A percentile compares a stretch with the other conserved stretches of the same genome.
phyloP scores from a whole-genome alignment of 2,113 vertebrate species.

The Mormoops blainvillei region DNA sequence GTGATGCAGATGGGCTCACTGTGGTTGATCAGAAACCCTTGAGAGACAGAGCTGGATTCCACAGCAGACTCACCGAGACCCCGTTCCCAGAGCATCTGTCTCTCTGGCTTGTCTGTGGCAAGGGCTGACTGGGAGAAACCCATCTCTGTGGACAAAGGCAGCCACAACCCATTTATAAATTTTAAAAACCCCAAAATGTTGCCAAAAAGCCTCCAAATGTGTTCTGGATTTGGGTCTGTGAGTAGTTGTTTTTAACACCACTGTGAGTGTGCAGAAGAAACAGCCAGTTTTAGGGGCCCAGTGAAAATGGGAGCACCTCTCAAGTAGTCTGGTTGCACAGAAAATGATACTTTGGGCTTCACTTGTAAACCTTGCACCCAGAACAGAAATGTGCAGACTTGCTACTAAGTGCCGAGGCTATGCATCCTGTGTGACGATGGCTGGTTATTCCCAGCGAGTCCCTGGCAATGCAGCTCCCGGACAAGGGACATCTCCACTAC shows the following conservation, averaged over 20 bases:
- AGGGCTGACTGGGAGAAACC: neutral
- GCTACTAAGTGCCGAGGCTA: constrained; percentile 41
- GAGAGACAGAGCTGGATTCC: neutral
- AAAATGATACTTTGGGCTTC: constrained; percentile 71
- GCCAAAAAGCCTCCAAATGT: constrained; percentile 42
- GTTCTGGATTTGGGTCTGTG: neutral
- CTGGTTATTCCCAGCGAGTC: constrained; percentile 15
- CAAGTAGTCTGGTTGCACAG: constrained; percentile 59
- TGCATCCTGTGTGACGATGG: constrained; percentile 27
- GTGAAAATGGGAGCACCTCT: constrained; percentile 60
- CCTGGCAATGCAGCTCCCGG: neutral
- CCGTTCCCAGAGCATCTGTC: neutral
- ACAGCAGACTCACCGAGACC: neutral
- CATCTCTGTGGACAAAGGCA: constrained; percentile 1
- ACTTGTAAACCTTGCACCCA: constrained; percentile 51
- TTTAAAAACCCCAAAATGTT: constrained; percentile 9
- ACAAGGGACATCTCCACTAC: neutral
- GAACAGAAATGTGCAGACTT: constrained; percentile 39
- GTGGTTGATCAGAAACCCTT: neutral
- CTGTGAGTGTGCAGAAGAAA: neutral
- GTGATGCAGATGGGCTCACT: neutral
- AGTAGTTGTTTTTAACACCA: neutral
- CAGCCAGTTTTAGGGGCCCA: neutral
- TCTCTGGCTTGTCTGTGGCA: constrained; percentile 23
- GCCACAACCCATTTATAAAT: constrained; percentile 37